These are phyloP conservation scores for Promerops cafer DNA, from an alignment of 2,113 vertebrate genomes.

Conservation along the genomic window DNA sequence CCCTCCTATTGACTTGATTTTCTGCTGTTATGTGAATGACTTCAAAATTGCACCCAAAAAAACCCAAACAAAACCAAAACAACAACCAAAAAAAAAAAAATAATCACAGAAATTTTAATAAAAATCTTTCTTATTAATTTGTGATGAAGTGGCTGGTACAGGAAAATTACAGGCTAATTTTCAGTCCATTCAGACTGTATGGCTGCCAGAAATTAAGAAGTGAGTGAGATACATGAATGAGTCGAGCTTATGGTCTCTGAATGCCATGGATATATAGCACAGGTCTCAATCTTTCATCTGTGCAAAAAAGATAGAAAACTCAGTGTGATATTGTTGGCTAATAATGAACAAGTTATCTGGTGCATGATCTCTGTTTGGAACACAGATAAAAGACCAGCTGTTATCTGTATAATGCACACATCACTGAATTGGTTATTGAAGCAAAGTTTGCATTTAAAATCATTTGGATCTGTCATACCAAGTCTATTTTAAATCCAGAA, in stretches of 20 bases:
- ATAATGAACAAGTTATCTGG: neutral
- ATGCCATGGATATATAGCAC: neutral
- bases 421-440: neutral
- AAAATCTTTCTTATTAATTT: neutral
- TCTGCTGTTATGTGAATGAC: neutral
- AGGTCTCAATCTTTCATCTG: neutral
- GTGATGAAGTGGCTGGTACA: neutral
- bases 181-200: neutral
- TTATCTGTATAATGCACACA: neutral
- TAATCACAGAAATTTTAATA: neutral
- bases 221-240: neutral
- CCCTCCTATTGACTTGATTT: neutral
- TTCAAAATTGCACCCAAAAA: neutral
- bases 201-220: neutral
- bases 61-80: too few species aligned
- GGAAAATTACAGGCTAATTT: neutral
- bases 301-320: neutral
- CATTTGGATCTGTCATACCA: neutral
- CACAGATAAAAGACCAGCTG: neutral
- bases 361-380: neutral
- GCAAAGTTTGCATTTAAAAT: neutral
- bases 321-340: neutral
- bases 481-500: neutral
- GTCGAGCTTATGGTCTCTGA: neutral
- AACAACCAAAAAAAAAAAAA: neutral